Base-by-base conservation (phyloP, 2,797 vertebrate genomes). In the Pseudopleuronectes americanus region DNA sequence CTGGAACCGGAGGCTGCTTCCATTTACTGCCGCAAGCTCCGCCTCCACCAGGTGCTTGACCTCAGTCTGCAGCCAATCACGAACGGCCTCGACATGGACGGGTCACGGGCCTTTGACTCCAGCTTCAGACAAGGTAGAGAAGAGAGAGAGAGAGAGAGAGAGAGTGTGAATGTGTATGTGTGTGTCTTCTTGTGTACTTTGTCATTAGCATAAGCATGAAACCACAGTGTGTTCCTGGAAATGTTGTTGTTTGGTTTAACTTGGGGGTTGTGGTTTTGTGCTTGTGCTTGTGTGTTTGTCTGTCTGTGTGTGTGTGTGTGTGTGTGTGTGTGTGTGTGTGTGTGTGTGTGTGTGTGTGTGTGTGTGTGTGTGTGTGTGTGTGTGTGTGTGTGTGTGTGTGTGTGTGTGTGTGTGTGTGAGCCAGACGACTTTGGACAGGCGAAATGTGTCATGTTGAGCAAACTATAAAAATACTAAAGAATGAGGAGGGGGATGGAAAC, bases 1-100 rank as follows among this genome's bases (percentile, higher is more conserved):
- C 93, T 98, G 55, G 97, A 99, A 79, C 97, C 97, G 0, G 97
- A 99, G 83, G 97, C 97, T 0, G 97, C 97, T 1, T 98, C 97
- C 45, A 97, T 99, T 22, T 98, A 99, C 84, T 98, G 97, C 87
- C 89, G 97, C 0, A 99, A 98, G 72, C 96, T 99, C 24, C 96
- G 96, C 14, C 95, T 97, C 55, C 96, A 98, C 87, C 97, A 98
- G 77, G 94, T 98, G 74, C 90, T 96, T 1, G 97, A 98, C 80
- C 95, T 99, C 57, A 97, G 96, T 89, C 79, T 92, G 80, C 93
- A 92, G 45, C 91, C 93, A 58, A 76, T 93, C 0, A 83, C 89
- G 41, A 89, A 92, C 0, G 94, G 96, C 71, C 79, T 94, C 1
- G 92, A 95, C 0, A 10, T 84, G 0, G 94, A 96, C 0, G 92